Conservation (phyloP, 2,797 vertebrate species). For the Bovichtus diacanthus region DNA sequence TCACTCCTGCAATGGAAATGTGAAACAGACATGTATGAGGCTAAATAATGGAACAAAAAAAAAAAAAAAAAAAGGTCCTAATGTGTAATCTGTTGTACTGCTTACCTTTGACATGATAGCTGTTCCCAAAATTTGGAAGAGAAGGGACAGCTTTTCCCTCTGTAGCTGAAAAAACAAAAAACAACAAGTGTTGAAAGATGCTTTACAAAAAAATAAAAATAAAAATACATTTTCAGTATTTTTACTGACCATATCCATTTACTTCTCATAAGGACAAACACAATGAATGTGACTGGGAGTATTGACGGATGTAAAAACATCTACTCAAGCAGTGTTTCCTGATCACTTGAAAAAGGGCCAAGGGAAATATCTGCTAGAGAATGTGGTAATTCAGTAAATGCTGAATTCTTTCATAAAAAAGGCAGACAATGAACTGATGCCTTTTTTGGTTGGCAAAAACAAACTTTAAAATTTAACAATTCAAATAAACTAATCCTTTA, state of each 20-base stretch:
- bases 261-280: background rate
- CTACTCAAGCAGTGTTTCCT: background rate
- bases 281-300: background rate
- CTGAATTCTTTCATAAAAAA: background rate
- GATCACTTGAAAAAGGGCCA: background rate
- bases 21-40: background rate
- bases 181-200: background rate
- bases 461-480: too few relatives aligned
- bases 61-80: background rate
- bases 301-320: too few relatives aligned
- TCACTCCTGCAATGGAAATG: constrained; percentile 77
- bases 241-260: background rate
- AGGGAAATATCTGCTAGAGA: background rate
- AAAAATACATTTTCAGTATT: background rate
- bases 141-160: constrained; percentile 69
- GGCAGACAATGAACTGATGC: background rate
- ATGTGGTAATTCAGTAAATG: background rate
- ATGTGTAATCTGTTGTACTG: background rate
- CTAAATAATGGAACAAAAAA: too few relatives aligned
- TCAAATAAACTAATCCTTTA: too few relatives aligned
- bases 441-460: too few relatives aligned
- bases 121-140: constrained; percentile 74
- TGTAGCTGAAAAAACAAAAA: constrained; percentile 51
- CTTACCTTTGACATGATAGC: constrained; percentile 80
- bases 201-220: background rate